Conservation (phyloP, 2,113 vertebrate species). For the Oreotrochilus melanogaster region DNA sequence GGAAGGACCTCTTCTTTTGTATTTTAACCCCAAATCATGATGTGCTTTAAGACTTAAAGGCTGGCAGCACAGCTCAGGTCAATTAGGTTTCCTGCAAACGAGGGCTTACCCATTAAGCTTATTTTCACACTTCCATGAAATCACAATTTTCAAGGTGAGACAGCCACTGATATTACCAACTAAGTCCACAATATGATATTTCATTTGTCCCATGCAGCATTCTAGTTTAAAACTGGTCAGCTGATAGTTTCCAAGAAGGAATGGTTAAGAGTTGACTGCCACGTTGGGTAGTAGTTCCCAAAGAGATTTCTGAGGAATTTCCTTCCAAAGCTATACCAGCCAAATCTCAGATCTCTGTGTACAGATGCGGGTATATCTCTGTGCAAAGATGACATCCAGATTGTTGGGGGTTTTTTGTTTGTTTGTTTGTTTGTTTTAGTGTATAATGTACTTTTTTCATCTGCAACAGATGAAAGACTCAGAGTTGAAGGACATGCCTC, state of each 20-base stretch:
- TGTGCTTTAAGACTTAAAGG: neutral
- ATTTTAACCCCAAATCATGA: neutral
- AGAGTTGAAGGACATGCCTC: neutral
- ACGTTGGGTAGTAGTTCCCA: neutral
- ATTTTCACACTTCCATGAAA: neutral
- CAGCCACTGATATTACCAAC: rapidly evolving
- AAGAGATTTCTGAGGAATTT: neutral
- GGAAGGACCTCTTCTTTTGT: neutral
- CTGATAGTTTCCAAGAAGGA: neutral
- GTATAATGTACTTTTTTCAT: neutral
- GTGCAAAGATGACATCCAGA: neutral
- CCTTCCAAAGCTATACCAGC: neutral
- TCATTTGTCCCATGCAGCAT: neutral
- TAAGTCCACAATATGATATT: neutral
- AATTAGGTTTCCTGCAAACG: neutral
- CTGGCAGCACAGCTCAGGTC: neutral
- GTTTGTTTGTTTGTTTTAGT: neutral
- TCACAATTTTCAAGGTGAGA: neutral
- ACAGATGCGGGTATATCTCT: neutral
- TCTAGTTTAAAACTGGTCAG: neutral
- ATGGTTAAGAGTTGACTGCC: neutral
- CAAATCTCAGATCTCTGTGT: neutral
- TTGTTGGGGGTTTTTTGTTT: neutral
- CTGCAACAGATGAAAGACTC: neutral
- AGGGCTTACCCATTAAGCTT: neutral